Evolutionary conservation across 2,888 invertebrate genomes (phyloP), one percentile per base, ranked within the genome.

Genomic region (Callinectes sapidus): DNA sequence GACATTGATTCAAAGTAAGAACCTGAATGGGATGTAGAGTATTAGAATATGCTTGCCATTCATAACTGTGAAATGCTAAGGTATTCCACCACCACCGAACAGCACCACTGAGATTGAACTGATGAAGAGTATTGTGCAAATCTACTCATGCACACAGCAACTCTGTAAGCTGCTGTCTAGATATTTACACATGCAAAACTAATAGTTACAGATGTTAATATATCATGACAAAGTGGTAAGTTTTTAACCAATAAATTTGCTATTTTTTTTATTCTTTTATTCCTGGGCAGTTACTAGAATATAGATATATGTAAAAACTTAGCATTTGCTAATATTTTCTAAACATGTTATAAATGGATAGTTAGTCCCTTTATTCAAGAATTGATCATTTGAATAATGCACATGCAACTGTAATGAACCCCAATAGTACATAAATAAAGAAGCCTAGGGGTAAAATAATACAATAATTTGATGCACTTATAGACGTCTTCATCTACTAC

Each of bases 31-130:
- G 10, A 71, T 71, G n/a, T n/a, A 71, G 28, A 71, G 71, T 28
- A 28, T 13, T n/a, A 28, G 6, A 71, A n/a, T 71, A 71, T 71
- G 71, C 28, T 71, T 71, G 71, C 71, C 71, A 71, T 71, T 71
- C 71, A 71, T 71, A 28, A 71, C 18, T 18, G 71, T 71, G 71
- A 81, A 81, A 81, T 81, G 81, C 81, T 81, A 35, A 48, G 28
- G 10, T 28, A 16, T n/a, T n/a, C 81, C 81, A 81, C 81, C 81
- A 81, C 81, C 81, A 81, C 35, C 81, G 16, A 23, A 81, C 18
- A 35, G 0, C 35, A 81, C 81, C 81, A 81, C 81, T 81, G 81
- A 35, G 16, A 81, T 77, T 81, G 81, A 81, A 81, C 18, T 77
- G 32, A 77, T 23, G 81, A 18, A 71, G 35, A 81, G 35, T 81